A percentile compares a stretch with the other conserved stretches of the same genome.
Conservation (phyloP, 2,888 invertebrate genomes). For the Cabera pusaria region DNA sequence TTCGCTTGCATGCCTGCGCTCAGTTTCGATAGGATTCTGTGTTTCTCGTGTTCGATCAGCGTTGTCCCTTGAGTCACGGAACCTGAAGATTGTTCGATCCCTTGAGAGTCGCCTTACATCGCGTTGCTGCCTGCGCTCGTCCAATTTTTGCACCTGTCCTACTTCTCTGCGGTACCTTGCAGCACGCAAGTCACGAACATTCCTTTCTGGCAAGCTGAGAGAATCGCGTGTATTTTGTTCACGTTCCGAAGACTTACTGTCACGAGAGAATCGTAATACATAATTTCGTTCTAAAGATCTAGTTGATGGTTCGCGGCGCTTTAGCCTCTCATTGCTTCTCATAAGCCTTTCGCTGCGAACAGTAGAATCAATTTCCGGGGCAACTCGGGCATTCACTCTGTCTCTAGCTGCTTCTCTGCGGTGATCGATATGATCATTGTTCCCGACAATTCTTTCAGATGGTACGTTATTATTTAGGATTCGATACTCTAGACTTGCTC, state of each 20-base stretch:
- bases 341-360: too few relatives aligned
- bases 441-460: slow-evolving; percentile 5
- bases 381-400: too few relatives aligned
- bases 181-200: slow-evolving; percentile 5
- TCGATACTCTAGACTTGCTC: slow-evolving; percentile 1
- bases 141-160: slow-evolving; percentile 10
- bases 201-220: slow-evolving; percentile 8
- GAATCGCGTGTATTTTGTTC: slow-evolving; percentile 1
- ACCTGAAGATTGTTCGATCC: slow-evolving; percentile 1
- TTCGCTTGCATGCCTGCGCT: too few relatives aligned
- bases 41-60: slow-evolving; percentile 7
- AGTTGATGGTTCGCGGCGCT: slow-evolving; percentile 4
- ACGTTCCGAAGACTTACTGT: slow-evolving; percentile 1
- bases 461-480: background rate
- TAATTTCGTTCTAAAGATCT: slow-evolving; percentile 10
- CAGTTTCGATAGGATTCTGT: background rate
- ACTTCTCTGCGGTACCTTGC: slow-evolving; percentile 11
- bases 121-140: slow-evolving; percentile 13
- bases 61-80: slow-evolving; percentile 10
- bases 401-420: slow-evolving; percentile 4
- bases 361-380: too few relatives aligned
- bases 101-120: slow-evolving; percentile 8
- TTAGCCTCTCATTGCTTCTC: slow-evolving; percentile 3
- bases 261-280: background rate
- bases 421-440: background rate